Evolutionary conservation across 2,113 vertebrate species (phyloP).

Genomic region (Syngnathoides biaculeatus): DNA sequence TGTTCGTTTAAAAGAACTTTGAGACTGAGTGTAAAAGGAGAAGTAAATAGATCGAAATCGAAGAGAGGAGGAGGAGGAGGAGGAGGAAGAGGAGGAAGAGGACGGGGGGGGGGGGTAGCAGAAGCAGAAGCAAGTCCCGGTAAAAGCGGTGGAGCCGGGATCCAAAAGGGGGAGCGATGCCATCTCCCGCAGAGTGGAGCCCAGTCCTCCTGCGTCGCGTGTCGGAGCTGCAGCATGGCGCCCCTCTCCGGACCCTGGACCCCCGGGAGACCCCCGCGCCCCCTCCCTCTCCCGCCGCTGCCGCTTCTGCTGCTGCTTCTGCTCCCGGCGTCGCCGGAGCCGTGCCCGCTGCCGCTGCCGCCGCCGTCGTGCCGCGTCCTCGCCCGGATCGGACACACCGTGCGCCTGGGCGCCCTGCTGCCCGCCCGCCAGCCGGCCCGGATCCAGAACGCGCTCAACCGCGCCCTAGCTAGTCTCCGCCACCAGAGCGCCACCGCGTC

Average conservation of each 20-base stretch:
- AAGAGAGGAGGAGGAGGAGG: not conserved
- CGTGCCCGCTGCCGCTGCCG: conserved; percentile 67
- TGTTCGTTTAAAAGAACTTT: conserved; percentile 54
- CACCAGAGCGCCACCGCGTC: conserved; percentile 54
- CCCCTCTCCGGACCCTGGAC: conserved; percentile 68
- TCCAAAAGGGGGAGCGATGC: conserved; percentile 73
- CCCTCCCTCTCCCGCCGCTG: conserved; percentile 34
- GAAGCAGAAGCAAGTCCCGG: conserved; percentile 59
- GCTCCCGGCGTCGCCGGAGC: conserved; percentile 56
- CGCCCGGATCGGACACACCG: conserved; percentile 76
- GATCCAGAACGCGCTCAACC: conserved; percentile 78
- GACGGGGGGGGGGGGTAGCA: not conserved
- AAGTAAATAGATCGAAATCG: conserved; percentile 27
- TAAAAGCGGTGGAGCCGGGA: conserved; percentile 55
- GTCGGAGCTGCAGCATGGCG: conserved; percentile 71
- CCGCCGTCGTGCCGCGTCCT: conserved; percentile 80
- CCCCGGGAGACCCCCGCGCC: conserved; percentile 53
- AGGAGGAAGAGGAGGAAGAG: too few species aligned
- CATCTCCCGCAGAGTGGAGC: conserved; percentile 69
- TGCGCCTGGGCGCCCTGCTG: conserved; percentile 81
- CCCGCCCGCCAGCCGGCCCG: conserved; percentile 74
- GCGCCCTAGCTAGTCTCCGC: conserved; percentile 74
- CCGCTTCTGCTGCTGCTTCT: conserved; percentile 57
- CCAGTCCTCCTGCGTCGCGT: conserved; percentile 64
- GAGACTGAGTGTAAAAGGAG: conserved; percentile 4